Evolutionary conservation across 2,797 vertebrate genomes (phyloP), one percentile per base, ranked within the genome.

Genomic region (Tolypeutes matacus): DNA sequence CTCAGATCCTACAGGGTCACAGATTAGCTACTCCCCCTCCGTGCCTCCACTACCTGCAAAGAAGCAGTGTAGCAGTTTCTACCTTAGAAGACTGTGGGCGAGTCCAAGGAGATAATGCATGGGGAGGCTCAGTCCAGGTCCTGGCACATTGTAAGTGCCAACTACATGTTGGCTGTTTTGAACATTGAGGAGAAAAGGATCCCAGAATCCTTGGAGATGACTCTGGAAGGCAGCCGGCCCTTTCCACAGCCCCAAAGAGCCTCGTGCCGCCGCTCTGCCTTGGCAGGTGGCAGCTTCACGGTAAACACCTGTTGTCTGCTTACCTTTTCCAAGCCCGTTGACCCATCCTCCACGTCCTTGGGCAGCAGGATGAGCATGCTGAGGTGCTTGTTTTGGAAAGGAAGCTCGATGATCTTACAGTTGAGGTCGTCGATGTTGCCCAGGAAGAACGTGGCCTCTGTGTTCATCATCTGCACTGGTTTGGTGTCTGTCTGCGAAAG

Each of bases 281-380:
- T 31, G 0, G 12, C 20, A 23, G 34, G 13, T 0, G 20, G 31
- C 7, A 7, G 72, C 7, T 7, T 3, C 0, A 0, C 4, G 27
- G 11, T 10, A 20, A 56, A 9, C 34, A 2, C 27, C 69, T 3
- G 0, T 78, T 46, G 73, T 64, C 18, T 62, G 89, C 97, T 97
- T 93, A 99, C 98, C 98, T 98, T 95, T 94, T 99, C 98, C 95
- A 99, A 96, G 87, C 98, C 98, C 1, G 98, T 98, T 12, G 97
- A 98, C 62, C 98, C 98, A 0, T 98, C 98, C 82, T 98, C 98
- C 78, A 98, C 95, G 11, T 98, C 98, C 95, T 98, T 98, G 81
- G 98, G 98, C 10, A 99, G 98, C 86, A 99, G 92, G 96, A 99
- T 98, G 49, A 99, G 96, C 98, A 99, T 98, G 85, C 98, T 98